Evolutionary conservation across 2,888 invertebrate species (phyloP).

Genomic region (Germaria angustata): DNA sequence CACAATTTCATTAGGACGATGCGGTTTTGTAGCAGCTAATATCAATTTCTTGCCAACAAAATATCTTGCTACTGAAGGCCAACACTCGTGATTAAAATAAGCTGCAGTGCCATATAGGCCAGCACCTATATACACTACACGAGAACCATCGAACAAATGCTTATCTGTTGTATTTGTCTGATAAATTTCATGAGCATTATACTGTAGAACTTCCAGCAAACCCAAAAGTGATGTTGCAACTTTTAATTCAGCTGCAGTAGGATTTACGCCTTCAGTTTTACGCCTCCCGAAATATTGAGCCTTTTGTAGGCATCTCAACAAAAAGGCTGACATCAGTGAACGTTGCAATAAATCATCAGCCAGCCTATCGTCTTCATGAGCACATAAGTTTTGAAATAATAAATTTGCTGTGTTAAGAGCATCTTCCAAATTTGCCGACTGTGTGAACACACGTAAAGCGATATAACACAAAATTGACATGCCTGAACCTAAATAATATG

Average conservation of each 20-base stretch:
- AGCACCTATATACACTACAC: slow-evolving; percentile 81
- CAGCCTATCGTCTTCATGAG: slow-evolving; percentile 83
- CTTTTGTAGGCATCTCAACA: slow-evolving; percentile 86
- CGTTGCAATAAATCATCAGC: slow-evolving; percentile 87
- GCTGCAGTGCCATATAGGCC: slow-evolving; percentile 89
- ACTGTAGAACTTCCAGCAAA: slow-evolving; percentile 88
- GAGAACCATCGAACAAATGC: slow-evolving; percentile 79
- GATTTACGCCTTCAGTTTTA: slow-evolving; percentile 79
- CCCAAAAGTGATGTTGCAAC: slow-evolving; percentile 85
- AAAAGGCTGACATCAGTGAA: slow-evolving; percentile 88
- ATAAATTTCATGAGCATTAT: slow-evolving; percentile 92
- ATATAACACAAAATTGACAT: slow-evolving; percentile 90
- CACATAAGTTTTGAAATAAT: slow-evolving; percentile 85
- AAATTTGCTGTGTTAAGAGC: slow-evolving; percentile 78
- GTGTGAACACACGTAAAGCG: slow-evolving; percentile 89
- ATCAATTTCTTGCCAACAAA: slow-evolving; percentile 88
- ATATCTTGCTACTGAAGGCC: slow-evolving; percentile 88
- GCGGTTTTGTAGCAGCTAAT: slow-evolving; percentile 84
- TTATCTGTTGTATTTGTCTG: slow-evolving; percentile 83
- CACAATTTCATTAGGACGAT: slow-evolving; percentile 84
- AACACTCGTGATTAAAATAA: slow-evolving; percentile 91
- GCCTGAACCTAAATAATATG: slow-evolving; percentile 83
- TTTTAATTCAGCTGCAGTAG: slow-evolving; percentile 82
- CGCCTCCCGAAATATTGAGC: slow-evolving; percentile 83
- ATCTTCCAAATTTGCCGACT: slow-evolving; percentile 80